phyloP scores from a whole-genome alignment of 2,888 invertebrate species.

The Microplitis deprimator region DNA sequence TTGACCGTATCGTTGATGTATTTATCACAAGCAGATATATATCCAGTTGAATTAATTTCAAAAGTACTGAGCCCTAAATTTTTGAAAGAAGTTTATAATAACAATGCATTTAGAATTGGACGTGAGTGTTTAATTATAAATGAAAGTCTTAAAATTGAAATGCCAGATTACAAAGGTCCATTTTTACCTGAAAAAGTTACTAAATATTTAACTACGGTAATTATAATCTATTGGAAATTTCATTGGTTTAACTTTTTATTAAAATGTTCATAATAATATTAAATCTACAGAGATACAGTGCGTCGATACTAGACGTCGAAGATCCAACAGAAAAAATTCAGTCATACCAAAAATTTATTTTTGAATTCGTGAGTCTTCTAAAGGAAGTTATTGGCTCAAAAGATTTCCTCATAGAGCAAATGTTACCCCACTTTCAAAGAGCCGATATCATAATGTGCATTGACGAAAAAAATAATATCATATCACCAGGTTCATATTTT shows the following conservation, averaged over 20 bases:
- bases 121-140: conserved; percentile 79
- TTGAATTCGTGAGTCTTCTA: conserved; percentile 31
- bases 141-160: conserved; percentile 76
- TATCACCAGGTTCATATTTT: conserved; percentile 62
- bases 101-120: conserved; percentile 69
- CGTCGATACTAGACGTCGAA: not conserved
- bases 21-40: conserved; percentile 51
- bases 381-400: conserved; percentile 72
- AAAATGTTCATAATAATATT: not conserved
- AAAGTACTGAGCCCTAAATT: conserved; percentile 75
- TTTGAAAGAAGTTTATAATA: conserved; percentile 74
- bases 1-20: conserved; percentile 47
- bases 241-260: conserved; percentile 17
- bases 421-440: conserved; percentile 80
- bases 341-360: conserved; percentile 16
- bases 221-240: not conserved
- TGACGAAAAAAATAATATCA: conserved; percentile 72
- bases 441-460: conserved; percentile 78
- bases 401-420: conserved; percentile 71
- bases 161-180: conserved; percentile 75
- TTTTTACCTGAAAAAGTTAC: conserved; percentile 72
- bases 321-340: conserved; percentile 5
- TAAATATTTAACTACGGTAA: conserved; percentile 74
- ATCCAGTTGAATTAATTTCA: conserved; percentile 71
- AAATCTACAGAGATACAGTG: conserved; percentile 5